Percentiles rank a stretch among this genome's conserved stretches.
phyloP scores from a whole-genome alignment of 2,797 vertebrate species.

The Simalia tracyae region DNA sequence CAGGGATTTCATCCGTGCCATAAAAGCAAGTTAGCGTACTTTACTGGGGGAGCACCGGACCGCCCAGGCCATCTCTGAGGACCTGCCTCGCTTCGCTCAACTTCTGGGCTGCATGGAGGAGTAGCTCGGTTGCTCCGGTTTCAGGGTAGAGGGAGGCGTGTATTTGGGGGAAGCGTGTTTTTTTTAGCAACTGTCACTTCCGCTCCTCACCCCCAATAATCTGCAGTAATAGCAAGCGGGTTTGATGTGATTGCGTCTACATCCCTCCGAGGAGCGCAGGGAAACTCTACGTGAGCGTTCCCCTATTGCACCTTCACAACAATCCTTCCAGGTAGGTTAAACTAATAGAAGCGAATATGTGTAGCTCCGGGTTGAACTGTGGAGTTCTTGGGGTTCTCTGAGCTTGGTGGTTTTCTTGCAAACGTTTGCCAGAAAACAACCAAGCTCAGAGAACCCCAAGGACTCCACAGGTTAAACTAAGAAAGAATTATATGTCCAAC shows the following conservation, averaged over 20 bases:
- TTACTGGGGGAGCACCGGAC: too few species aligned
- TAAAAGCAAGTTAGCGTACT: background rate
- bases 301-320: background rate
- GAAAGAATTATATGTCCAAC: background rate
- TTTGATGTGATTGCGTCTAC: background rate
- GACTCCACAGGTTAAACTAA: background rate
- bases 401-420: too few species aligned
- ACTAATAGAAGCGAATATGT: background rate
- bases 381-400: too few species aligned
- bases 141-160: background rate
- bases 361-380: too few species aligned
- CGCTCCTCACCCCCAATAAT: background rate
- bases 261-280: background rate
- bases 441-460: too few species aligned
- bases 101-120: background rate
- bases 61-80: background rate
- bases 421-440: too few species aligned
- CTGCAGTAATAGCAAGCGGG: background rate
- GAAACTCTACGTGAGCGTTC: background rate
- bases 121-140: background rate
- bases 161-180: background rate
- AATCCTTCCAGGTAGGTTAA: background rate
- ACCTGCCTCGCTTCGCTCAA: background rate
- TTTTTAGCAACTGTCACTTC: background rate
- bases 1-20: background rate